phyloP scores from a whole-genome alignment of 2,797 vertebrate genomes.

The Periparus ater region DNA sequence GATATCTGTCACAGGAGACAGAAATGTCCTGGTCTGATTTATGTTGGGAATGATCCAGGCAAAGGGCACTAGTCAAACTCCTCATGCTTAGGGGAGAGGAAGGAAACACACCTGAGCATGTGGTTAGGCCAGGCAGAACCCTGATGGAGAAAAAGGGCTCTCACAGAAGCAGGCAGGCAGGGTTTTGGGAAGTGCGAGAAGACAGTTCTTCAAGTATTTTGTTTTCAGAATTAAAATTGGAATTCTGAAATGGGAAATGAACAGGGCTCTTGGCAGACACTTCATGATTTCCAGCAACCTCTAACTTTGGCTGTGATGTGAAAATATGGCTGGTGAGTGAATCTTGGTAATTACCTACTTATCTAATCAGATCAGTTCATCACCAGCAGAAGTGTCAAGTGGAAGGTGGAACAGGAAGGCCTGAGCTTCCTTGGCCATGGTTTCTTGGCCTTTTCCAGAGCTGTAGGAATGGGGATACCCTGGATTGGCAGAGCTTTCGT shows the following conservation, averaged over 20 bases:
- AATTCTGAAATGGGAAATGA: background rate
- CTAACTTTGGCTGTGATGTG: background rate
- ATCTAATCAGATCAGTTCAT: slow-evolving; percentile 45
- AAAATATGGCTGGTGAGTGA: background rate
- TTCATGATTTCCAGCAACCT: background rate
- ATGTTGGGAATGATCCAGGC: background rate
- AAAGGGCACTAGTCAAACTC: background rate
- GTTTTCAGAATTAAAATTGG: slow-evolving; percentile 8
- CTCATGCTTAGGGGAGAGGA: background rate
- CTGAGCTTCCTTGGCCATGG: background rate
- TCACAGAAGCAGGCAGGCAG: background rate
- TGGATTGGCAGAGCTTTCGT: background rate
- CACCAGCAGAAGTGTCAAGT: slow-evolving; percentile 21
- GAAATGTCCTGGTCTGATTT: background rate
- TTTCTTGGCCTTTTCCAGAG: background rate
- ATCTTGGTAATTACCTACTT: slow-evolving; percentile 15
- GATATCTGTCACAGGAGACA: background rate
- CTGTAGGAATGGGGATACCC: background rate
- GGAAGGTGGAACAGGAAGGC: background rate
- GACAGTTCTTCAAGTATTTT: slow-evolving; percentile 38
- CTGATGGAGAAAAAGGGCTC: background rate
- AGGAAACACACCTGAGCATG: background rate
- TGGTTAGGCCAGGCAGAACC: background rate
- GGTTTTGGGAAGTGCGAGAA: background rate
- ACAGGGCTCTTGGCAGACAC: background rate